phyloP scores from a whole-genome alignment of 2,113 vertebrate species.

The Chloroceryle aenea region DNA sequence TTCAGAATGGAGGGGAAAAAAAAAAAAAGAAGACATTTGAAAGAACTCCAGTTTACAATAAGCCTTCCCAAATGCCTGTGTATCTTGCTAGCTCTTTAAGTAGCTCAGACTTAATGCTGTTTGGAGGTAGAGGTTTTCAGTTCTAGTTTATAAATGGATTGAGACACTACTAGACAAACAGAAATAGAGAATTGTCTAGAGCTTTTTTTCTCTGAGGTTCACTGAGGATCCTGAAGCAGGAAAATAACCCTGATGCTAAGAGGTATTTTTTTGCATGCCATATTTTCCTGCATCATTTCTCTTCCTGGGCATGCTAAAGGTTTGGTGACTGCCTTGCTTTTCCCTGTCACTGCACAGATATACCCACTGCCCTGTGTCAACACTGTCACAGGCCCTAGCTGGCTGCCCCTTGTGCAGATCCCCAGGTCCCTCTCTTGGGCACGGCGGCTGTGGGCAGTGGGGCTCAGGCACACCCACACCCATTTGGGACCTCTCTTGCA shows the following conservation, averaged over 20 bases:
- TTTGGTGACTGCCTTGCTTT: neutral
- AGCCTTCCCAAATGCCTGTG: neutral
- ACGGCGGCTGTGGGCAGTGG: fast-evolving
- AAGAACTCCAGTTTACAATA: neutral
- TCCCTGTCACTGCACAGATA: fast-evolving
- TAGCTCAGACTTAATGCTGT: neutral
- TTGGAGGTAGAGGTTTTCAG: neutral
- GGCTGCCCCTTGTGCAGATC: fast-evolving
- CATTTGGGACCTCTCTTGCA: neutral
- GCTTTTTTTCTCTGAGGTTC: neutral
- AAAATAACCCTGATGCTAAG: neutral
- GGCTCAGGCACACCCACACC: fast-evolving
- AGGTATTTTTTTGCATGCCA: neutral
- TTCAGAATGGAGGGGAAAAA: neutral
- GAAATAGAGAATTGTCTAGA: neutral
- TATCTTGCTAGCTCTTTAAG: neutral
- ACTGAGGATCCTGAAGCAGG: neutral
- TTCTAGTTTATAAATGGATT: neutral
- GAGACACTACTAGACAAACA: neutral
- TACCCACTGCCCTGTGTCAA: neutral
- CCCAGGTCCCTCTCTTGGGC: fast-evolving
- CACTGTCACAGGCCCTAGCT: neutral
- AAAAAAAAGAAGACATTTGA: neutral
- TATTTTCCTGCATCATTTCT: neutral
- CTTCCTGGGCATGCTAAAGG: neutral